Base-by-base conservation (phyloP, 2,113 vertebrate species). In the Dromiciops gliroides region DNA sequence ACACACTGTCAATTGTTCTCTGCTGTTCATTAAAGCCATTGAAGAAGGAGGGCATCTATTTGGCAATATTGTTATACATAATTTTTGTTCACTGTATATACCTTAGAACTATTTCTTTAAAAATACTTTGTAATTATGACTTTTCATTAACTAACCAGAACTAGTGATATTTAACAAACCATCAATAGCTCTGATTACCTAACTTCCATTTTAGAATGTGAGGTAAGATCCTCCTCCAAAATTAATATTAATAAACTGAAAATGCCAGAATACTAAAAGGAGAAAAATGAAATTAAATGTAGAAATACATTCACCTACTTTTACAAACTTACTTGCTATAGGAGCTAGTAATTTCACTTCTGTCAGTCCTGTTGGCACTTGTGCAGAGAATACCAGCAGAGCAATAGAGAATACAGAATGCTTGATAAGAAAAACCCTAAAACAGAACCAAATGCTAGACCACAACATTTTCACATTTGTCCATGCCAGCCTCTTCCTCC, bases 241-340 rank as follows among this genome's bases (percentile, higher is more conserved):
- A 92, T 92, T 83, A 95, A n/a, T 2, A 96, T 53, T 51, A 89
- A 3, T 75, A 37, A 96, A 92, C 49, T 16, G 37, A 53, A 31
- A 83, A 19, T 53, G 90, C 49, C 83, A 92, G 93, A 91, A 53
- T 31, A 95, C 47, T 92, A 93, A 95, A 95, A 37, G 90, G 89
- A 96, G 88, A 89, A 96, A 83, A 26, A 92, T 83, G 19, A 95
- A 91, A 94, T 8, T 50, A 51, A 93, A 93, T 3, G 47, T 28
- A 89, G n/a, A 44, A 37, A 44, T 44, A 83, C 5, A 44, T 23
- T n/a, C 16, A 91, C 47, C 49, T 88, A 48, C 83, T 75, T 3
- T 88, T 56, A 93, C 1, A 96, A 44, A 83, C 11, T 26, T 67
- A 16, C 56, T 9, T 37, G 48, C 67, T 92, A 37, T 90, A 56